Conservation (phyloP, 1,140 invertebrate genomes). For the Calliopsis andreniformis region DNA sequence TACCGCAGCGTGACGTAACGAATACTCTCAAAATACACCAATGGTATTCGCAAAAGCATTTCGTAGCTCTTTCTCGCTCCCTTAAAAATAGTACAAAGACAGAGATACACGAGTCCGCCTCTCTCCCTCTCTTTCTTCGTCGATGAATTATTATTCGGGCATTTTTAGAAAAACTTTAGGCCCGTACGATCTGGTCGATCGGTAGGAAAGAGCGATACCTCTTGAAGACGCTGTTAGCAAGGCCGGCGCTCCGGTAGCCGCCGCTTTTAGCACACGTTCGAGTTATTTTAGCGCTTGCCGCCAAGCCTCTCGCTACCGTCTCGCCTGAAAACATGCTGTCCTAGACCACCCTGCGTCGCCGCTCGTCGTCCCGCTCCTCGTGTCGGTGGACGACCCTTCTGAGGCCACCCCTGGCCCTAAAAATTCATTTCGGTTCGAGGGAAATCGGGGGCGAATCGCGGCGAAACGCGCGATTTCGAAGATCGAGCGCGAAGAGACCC, state of each 20-base stretch:
- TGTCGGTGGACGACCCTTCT: neutral
- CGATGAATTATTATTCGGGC: constrained; percentile 10
- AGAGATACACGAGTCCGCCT: neutral
- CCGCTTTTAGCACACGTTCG: constrained; percentile 76
- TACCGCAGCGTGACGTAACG: constrained; percentile 40
- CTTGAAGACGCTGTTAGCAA: constrained; percentile 64
- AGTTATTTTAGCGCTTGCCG: constrained; percentile 77
- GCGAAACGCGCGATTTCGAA: neutral
- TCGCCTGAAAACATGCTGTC: constrained; percentile 64
- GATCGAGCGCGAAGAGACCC: constrained; percentile 7
- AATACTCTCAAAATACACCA: constrained; percentile 46
- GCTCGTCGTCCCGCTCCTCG: neutral
- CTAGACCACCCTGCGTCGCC: constrained; percentile 25
- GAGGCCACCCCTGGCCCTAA: neutral
- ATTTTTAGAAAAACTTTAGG: constrained; percentile 14
- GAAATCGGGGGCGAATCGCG: too few relatives aligned
- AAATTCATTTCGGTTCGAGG: too few relatives aligned
- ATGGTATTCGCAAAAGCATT: constrained; percentile 8
- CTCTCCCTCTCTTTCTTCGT: neutral
- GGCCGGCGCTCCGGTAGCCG: constrained; percentile 73
- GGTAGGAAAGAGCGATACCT: constrained; percentile 34
- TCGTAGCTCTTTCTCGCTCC: constrained; percentile 11
- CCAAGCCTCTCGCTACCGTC: constrained; percentile 68
- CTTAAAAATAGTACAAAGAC: constrained; percentile 35
- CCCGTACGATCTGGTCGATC: constrained; percentile 35